These are phyloP conservation scores for Gymnopithys bicolor DNA, from an alignment of 2,797 vertebrate genomes.

Conservation along the genomic window DNA sequence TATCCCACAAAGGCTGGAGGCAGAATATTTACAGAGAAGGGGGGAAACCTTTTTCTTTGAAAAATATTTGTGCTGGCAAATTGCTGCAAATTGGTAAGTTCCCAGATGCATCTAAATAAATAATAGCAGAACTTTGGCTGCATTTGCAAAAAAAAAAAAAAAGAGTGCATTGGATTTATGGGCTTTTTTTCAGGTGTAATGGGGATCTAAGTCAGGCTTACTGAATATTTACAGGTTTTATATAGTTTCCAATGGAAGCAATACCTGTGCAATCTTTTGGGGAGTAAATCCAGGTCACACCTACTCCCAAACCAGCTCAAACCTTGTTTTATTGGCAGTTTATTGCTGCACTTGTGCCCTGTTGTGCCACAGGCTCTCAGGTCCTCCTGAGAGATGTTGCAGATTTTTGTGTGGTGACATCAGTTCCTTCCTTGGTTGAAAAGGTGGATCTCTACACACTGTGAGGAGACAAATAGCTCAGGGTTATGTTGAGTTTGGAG, in stretches of 20 bases:
- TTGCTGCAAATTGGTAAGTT: conserved; percentile 6
- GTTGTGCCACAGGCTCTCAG: neutral
- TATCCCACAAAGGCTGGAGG: neutral
- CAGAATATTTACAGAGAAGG: neutral
- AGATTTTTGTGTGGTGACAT: neutral
- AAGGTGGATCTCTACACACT: neutral
- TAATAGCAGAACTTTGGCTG: conserved; percentile 17
- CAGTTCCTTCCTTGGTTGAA: neutral
- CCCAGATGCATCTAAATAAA: conserved; percentile 41
- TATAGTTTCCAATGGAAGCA: neutral
- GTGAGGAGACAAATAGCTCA: neutral
- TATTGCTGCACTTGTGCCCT: neutral
- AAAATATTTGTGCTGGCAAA: conserved; percentile 36
- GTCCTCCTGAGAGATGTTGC: neutral
- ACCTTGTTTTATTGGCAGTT: neutral
- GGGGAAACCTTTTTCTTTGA: neutral
- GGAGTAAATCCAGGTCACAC: neutral
- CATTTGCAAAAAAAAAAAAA: neutral
- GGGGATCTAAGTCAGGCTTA: neutral
- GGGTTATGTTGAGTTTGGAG: neutral
- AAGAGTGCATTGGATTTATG: neutral
- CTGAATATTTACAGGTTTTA: neutral
- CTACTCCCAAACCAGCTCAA: neutral
- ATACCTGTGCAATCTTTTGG: neutral
- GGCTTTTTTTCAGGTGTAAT: neutral